Evolutionary conservation across 1,140 invertebrate species (phyloP), one percentile per base, ranked within the genome.

Genomic region (Portunus trituberculatus): DNA sequence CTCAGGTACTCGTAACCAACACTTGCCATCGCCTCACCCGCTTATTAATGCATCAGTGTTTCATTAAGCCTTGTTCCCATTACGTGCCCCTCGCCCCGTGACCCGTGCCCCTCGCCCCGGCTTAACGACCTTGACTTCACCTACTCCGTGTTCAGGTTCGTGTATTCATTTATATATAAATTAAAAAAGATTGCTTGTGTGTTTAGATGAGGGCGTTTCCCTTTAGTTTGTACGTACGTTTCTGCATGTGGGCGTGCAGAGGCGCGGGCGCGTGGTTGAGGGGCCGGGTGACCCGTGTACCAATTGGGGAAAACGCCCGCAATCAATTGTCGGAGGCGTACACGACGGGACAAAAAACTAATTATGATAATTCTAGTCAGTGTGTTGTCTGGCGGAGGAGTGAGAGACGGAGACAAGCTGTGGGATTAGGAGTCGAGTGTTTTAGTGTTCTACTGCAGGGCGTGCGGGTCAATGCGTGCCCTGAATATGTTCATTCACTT

Each of bases 271-370:
- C 45, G 32, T 91, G 89, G 89, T 91, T 10, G 89, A 76, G 45
- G 89, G 52, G 52, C 89, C 16, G 8, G 45, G 32, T 45, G 46
- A 91, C 45, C 89, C 89, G 28, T 92, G 91, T 92, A 92, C n/a
- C 91, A 76, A 67, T 76, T 29, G 91, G 52, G 59, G 91, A 67
- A 92, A 48, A 92, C 91, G 91, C 46, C 91, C 91, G 59, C 91
- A 92, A 76, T 92, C 91, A 92, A 92, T 59, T 92, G 48, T 92
- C 59, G 48, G 67, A 92, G 46, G 91, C 89, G 91, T 92, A 52
- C 91, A 31, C 91, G 67, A 25, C 91, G 10, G 31, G 59, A 76
- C 91, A 92, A 76, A 92, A 92, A 92, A 59, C 91, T 92, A 92
- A 92, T 92, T 92, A 92, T 76, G 59, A 92, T 92, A 76, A 92